phyloP scores from a whole-genome alignment of 2,797 vertebrate species.

The Siniperca obscura region DNA sequence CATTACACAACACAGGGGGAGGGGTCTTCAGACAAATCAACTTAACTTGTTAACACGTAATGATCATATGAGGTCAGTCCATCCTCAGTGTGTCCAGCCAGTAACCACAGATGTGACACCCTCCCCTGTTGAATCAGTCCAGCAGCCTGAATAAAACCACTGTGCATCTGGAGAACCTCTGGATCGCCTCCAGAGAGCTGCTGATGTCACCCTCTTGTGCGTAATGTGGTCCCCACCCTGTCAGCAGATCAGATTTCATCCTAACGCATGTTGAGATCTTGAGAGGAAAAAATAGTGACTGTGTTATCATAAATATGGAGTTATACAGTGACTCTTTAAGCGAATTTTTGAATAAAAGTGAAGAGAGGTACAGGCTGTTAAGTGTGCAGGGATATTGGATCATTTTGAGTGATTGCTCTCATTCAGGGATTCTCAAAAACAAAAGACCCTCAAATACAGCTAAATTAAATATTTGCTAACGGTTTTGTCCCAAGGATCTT shows the following conservation, averaged over 20 bases:
- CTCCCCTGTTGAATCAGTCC: constrained; percentile 40
- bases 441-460: neutral
- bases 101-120: constrained; percentile 60
- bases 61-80: constrained; percentile 67
- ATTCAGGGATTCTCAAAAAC: neutral
- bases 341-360: neutral
- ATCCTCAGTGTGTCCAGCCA: constrained; percentile 52
- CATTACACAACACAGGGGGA: neutral
- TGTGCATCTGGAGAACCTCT: constrained; percentile 79
- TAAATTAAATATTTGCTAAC: neutral
- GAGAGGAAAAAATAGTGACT: neutral
- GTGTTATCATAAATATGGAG: neutral
- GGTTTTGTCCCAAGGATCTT: neutral
- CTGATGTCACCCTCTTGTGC: constrained; percentile 78
- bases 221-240: constrained; percentile 74
- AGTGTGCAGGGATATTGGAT: neutral
- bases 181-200: constrained; percentile 68
- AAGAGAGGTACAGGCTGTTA: neutral
- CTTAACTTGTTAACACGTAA: constrained; percentile 32
- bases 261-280: constrained; percentile 28
- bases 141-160: constrained; percentile 68
- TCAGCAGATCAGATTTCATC: constrained; percentile 60
- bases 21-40: constrained; percentile 36
- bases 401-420: neutral
- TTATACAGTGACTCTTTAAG: neutral